Base-by-base conservation (phyloP, 2,888 invertebrate genomes). In the Tortrix viridana region DNA sequence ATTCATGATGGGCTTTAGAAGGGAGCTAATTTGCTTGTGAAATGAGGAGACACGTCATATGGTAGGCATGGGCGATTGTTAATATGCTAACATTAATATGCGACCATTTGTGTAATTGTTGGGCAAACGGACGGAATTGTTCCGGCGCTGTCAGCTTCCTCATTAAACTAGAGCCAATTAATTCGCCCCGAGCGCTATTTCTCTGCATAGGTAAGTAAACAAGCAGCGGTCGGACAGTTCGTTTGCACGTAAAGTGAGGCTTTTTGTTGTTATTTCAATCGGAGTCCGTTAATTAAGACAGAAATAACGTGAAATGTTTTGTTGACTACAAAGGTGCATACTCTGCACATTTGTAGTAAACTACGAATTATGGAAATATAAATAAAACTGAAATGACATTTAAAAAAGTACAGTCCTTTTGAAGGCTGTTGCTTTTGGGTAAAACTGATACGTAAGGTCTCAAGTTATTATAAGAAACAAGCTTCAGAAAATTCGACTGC, bases 61-160 rank as follows among this genome's bases (percentile, higher is more conserved):
- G 4, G n/a, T 38, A 38, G 38, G n/a, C 38, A 32, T 12, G 32
- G 32, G 12, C 32, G 32, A 12, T 32, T 32, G 41, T 41, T 41
- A 41, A 14, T 41, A 41, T 41, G 16, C 16, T 41, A 6, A 41
- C 6, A 16, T 41, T 41, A 41, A 41, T 41, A 16, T 41, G 41
- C 41, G 14, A 16, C 14, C 41, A 50, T 50, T 50, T 70, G 80
- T 74, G 72, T 84, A 86, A 88, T 86, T 88, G 88, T 81, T 86
- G 78, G 81, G 80, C 84, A 86, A 89, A 88, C 84, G 76, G 78
- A 84, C 83, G 79, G 85, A 89, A 88, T 85, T 84, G 91, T 90
- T 91, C 92, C 91, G 90, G 85, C 80, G 82, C 76, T 80, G 89
- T 85, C 86, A 82, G 89, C 86, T 84, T 92, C 92, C 92, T 92